Base-by-base conservation (phyloP, 2,113 vertebrate genomes). In the Empidonax alnorum region DNA sequence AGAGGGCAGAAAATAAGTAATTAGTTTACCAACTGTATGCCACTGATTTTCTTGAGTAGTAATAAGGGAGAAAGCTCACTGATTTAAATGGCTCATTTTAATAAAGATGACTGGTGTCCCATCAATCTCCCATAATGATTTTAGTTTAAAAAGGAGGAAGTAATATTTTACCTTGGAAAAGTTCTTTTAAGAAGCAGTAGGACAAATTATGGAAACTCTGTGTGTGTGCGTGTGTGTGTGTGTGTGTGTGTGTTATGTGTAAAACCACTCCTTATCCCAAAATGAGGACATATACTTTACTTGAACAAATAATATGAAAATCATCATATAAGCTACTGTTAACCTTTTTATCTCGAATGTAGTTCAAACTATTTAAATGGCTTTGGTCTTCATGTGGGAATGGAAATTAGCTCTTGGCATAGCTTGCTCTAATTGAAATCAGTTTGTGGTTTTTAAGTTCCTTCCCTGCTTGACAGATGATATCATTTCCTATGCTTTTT, bases 381-480 rank as follows among this genome's bases (percentile, higher is more conserved):
- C 93, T 97, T 97, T 97, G 96, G 96, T 98, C 92, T 98, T 98
- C 93, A 94, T 98, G 97, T 98, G 98, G 98, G 97, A 98, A 98
- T 98, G 98, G 98, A 98, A 98, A 98, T 98, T 97, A 98, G 97
- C 93, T 98, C 96, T 98, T 98, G 98, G 98, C 98, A 97, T 96
- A 95, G 93, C 52, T 96, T 79, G 59, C 93, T 97, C 90, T 98
- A 98, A 98, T 98, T 98, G 98, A 98, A 98, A 98, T 98, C 98
- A 98, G 97, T 98, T 97, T 98, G 95, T 97, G 97, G 97, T 97
- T 98, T 97, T 95, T 95, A 97, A 97, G 97, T 98, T 98, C 97
- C 97, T 98, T 93, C 97, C 96, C 97, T 97, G 97, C 97, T 95
- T 98, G 95, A 97, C 95, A 94, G 97, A 97, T 98, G 98, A 98